Percentiles rank a stretch among this genome's conserved stretches.
These are phyloP conservation scores for Imbricaverruca yamaguchii DNA, from an alignment of 2,888 invertebrate genomes.

Conservation along the genomic window DNA sequence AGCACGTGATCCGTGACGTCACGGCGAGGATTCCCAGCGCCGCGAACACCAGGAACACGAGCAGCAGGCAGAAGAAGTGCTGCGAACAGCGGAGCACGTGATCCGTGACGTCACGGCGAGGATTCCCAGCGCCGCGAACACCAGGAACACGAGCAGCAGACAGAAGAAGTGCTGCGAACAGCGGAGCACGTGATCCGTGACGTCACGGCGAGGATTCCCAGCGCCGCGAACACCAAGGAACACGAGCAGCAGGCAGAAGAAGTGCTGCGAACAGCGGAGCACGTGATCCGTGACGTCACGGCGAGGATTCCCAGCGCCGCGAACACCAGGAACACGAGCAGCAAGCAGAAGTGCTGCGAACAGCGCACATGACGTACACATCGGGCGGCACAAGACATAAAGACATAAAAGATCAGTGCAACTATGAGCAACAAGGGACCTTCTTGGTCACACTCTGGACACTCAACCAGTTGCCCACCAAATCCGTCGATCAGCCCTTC, in stretches of 20 bases:
- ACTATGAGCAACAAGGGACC: too few relatives aligned
- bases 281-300: neutral
- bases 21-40: conserved; percentile 12
- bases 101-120: conserved; percentile 18
- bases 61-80: conserved; percentile 19
- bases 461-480: too few relatives aligned
- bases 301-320: conserved; percentile 16
- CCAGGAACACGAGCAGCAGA: conserved; percentile 15
- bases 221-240: conserved; percentile 18
- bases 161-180: conserved; percentile 20
- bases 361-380: too few relatives aligned
- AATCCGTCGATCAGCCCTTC: too few relatives aligned
- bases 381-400: too few relatives aligned
- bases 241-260: conserved; percentile 11
- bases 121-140: conserved; percentile 15
- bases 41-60: conserved; percentile 15
- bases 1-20: too few relatives aligned
- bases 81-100: too few relatives aligned
- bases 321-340: conserved; percentile 17
- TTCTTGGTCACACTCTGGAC: too few relatives aligned
- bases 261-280: neutral
- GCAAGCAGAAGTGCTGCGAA: conserved; percentile 2
- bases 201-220: conserved; percentile 14
- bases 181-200: too few relatives aligned
- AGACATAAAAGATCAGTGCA: too few relatives aligned